phyloP scores from a whole-genome alignment of 2,797 vertebrate genomes.

The Hydrocynus forskahlii region DNA sequence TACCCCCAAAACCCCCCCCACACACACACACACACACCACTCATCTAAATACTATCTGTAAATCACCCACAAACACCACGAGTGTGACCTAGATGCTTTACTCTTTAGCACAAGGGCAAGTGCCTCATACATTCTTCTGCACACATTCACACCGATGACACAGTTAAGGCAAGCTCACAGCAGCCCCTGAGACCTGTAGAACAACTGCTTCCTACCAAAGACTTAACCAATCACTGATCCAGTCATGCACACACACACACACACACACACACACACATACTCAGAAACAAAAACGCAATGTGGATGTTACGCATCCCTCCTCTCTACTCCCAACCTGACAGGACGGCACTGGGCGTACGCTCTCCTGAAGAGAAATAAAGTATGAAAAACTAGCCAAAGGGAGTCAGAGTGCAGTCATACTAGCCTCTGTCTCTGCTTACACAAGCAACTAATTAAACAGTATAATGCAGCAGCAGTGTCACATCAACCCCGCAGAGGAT shows the following conservation, averaged over 20 bases:
- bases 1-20: too few species aligned
- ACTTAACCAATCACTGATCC: constrained; percentile 35
- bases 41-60: not conserved
- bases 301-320: constrained; percentile 35
- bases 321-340: constrained; percentile 31
- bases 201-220: constrained; percentile 9
- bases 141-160: constrained; percentile 3
- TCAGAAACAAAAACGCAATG: not conserved
- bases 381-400: constrained; percentile 41
- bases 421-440: constrained; percentile 34
- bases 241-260: constrained; percentile 26
- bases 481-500: constrained; percentile 41
- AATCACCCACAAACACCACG: not conserved
- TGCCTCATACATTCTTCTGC: not conserved
- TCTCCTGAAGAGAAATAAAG: constrained; percentile 37
- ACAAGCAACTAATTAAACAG: constrained; percentile 49
- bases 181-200: constrained; percentile 11
- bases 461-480: constrained; percentile 40
- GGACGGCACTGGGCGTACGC: constrained; percentile 15
- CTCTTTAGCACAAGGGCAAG: not conserved
- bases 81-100: constrained; percentile 14
- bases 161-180: constrained; percentile 29
- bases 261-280: constrained; percentile 21
- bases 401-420: constrained; percentile 26
- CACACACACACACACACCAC: not conserved